Evolutionary conservation across 2,888 invertebrate genomes (phyloP).

Genomic region (Pterobdella sp.): DNA sequence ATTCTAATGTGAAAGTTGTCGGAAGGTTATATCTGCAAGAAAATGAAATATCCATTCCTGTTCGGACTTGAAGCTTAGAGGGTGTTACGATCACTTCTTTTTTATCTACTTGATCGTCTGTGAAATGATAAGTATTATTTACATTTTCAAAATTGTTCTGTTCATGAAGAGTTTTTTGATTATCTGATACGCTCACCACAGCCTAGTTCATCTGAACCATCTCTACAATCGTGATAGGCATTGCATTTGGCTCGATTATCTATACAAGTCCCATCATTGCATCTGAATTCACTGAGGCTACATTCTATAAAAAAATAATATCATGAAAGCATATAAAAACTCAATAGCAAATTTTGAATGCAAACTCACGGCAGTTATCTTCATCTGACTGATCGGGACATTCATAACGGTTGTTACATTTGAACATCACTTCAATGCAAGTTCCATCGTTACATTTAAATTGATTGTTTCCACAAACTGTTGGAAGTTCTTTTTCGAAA

Average conservation of each 20-base stretch:
- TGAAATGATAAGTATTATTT: background rate
- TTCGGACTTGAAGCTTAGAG: conserved; percentile 1
- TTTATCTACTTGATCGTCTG: background rate
- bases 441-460: conserved; percentile 47
- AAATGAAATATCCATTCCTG: background rate
- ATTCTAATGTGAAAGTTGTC: background rate
- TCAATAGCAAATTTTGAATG: conserved; percentile 29
- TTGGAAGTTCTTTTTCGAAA: background rate
- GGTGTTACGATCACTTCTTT: background rate
- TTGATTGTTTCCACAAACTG: conserved; percentile 26
- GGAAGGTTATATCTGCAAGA: conserved; percentile 9
- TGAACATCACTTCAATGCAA: conserved; percentile 68
- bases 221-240: conserved; percentile 48
- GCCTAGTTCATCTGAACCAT: conserved; percentile 50
- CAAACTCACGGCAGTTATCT: conserved; percentile 42
- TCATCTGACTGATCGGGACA: conserved; percentile 66
- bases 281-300: conserved; percentile 40
- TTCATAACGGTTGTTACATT: conserved; percentile 69
- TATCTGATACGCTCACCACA: conserved; percentile 41
- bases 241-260: conserved; percentile 62
- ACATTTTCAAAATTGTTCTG: too few relatives aligned
- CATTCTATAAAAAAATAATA: background rate
- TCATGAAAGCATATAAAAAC: background rate
- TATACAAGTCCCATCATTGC: conserved; percentile 64
- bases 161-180: too few relatives aligned